phyloP scores from a whole-genome alignment of 2,888 invertebrate species.

The Ashinkailepas kermadecensis region DNA sequence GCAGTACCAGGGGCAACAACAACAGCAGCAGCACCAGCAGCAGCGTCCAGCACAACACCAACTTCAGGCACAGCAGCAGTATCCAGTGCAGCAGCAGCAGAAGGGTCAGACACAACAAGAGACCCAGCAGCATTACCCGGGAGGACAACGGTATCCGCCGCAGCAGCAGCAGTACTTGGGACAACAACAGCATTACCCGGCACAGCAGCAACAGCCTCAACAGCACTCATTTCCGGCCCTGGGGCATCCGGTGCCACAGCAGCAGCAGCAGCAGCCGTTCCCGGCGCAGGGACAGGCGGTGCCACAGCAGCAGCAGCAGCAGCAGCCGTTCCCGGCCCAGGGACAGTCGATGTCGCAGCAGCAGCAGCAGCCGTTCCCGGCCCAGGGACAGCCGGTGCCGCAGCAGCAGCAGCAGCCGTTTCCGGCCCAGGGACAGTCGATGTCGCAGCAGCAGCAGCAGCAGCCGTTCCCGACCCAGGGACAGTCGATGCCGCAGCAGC shows the following conservation, averaged over 20 bases:
- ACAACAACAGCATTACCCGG: constrained; percentile 28
- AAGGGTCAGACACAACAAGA: constrained; percentile 23
- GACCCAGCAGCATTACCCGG: constrained; percentile 28
- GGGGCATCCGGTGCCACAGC: not conserved
- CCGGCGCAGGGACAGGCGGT: not conserved
- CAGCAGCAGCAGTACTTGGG: not conserved
- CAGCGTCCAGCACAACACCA: constrained; percentile 30
- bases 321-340: constrained; percentile 30
- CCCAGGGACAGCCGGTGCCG: constrained; percentile 23
- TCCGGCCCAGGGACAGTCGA: too few species aligned
- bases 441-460: constrained; percentile 29
- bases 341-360: constrained; percentile 26
- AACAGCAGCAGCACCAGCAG: constrained; percentile 27
- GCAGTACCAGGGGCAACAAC: constrained; percentile 26
- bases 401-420: constrained; percentile 27
- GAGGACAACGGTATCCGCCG: constrained; percentile 26
- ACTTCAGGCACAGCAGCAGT: constrained; percentile 33
- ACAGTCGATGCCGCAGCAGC: constrained; percentile 25
- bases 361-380: constrained; percentile 27
- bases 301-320: constrained; percentile 25
- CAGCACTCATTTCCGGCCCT: constrained; percentile 24
- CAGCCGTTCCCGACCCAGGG: constrained; percentile 27
- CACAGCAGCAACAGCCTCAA: constrained; percentile 26
- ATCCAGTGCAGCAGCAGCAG: constrained; percentile 37
- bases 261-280: constrained; percentile 6